Evolutionary conservation across 2,113 vertebrate genomes (phyloP).

Genomic region (Tachycineta bicolor): DNA sequence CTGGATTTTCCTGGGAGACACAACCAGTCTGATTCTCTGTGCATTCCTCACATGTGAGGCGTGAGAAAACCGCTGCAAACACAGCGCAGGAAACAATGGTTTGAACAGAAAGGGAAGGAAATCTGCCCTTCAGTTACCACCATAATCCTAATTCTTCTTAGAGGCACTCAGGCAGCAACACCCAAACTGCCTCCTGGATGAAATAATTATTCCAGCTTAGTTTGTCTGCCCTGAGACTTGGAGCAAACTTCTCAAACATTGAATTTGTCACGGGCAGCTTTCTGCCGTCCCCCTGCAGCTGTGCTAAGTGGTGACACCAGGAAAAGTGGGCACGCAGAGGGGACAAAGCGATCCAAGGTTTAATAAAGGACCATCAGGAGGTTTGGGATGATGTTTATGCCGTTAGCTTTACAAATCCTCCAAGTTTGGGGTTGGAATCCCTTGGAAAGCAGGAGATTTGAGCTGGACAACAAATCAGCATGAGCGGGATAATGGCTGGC

Average conservation of each 20-base stretch:
- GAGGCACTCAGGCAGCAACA: slow-evolving; percentile 69
- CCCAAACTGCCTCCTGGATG: slow-evolving; percentile 69
- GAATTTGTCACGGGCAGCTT: slow-evolving; percentile 56
- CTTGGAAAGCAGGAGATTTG: slow-evolving; percentile 62
- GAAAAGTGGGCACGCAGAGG: not conserved
- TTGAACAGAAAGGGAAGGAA: slow-evolving; percentile 37
- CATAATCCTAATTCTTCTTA: slow-evolving; percentile 79
- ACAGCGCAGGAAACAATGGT: not conserved
- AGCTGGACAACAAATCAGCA: slow-evolving; percentile 54
- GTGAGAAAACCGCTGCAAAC: slow-evolving; percentile 48
- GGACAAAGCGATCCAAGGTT: not conserved
- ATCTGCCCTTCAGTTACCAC: slow-evolving; percentile 52
- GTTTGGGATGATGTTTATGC: not conserved
- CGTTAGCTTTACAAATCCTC: slow-evolving; percentile 53
- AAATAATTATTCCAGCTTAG: slow-evolving; percentile 79
- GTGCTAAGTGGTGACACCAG: not conserved
- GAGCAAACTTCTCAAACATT: slow-evolving; percentile 48
- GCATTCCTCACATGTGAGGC: slow-evolving; percentile 28
- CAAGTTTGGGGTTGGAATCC: slow-evolving; percentile 26
- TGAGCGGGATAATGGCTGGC: slow-evolving; percentile 67
- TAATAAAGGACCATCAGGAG: not conserved
- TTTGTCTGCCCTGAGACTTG: slow-evolving; percentile 66
- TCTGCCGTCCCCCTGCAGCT: not conserved
- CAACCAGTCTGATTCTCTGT: not conserved
- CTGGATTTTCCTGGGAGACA: not conserved